Evolutionary conservation across 2,113 vertebrate genomes (phyloP).

Genomic region (Dicrurus megarhynchus): DNA sequence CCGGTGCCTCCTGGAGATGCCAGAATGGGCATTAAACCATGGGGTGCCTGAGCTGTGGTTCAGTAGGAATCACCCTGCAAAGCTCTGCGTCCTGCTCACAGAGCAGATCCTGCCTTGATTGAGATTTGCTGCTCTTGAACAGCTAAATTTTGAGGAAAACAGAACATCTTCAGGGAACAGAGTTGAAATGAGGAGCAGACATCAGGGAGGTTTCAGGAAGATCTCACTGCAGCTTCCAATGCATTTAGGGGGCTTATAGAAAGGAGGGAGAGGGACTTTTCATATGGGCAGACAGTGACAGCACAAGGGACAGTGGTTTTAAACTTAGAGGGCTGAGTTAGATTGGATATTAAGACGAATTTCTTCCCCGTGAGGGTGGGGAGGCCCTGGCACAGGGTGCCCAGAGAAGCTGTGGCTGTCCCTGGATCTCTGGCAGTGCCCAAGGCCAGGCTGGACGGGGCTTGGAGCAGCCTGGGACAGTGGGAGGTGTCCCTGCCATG

Average conservation of each 20-base stretch:
- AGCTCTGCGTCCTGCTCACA: background rate
- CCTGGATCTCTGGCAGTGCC: background rate
- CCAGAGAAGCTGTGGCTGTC: background rate
- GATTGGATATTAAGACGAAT: background rate
- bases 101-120: background rate
- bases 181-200: background rate
- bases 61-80: background rate
- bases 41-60: background rate
- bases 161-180: background rate
- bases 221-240: background rate
- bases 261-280: background rate
- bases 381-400: background rate
- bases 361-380: fast-evolving
- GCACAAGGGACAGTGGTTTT: background rate
- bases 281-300: background rate
- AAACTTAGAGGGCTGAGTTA: background rate
- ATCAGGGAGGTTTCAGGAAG: background rate
- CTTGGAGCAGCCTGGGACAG: background rate
- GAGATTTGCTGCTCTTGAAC: background rate
- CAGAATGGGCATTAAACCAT: background rate
- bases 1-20: background rate
- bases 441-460: background rate
- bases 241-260: background rate
- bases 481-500: background rate
- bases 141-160: background rate